Conservation (phyloP, 2,113 vertebrate genomes). For the Probosciger aterrimus region DNA sequence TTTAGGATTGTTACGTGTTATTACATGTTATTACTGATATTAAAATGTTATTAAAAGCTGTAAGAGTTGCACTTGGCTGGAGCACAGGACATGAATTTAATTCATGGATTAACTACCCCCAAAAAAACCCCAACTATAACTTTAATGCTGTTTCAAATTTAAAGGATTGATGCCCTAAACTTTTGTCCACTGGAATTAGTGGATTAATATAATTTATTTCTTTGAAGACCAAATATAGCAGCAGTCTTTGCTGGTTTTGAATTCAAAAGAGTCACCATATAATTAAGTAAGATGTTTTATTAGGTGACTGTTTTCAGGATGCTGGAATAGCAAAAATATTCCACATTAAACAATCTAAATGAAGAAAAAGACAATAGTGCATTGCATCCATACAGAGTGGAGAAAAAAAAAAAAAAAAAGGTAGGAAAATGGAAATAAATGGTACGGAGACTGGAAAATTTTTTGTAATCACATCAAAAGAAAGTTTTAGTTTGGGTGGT, state of each 20-base stretch:
- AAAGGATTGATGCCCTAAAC: background rate
- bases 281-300: background rate
- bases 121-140: background rate
- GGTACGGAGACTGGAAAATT: background rate
- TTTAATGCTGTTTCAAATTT: background rate
- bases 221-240: background rate
- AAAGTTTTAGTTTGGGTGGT: background rate
- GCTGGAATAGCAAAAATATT: background rate
- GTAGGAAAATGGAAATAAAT: background rate
- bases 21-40: background rate
- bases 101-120: background rate
- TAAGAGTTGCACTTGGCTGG: background rate
- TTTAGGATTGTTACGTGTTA: background rate
- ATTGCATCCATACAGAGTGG: background rate
- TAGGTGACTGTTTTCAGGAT: background rate
- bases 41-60: background rate
- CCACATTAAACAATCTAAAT: background rate
- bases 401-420: no score
- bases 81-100: background rate
- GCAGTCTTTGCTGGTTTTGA: background rate
- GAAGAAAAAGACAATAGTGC: background rate
- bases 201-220: background rate
- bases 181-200: background rate
- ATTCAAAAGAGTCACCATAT: background rate
- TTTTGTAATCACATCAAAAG: background rate